phyloP scores from a whole-genome alignment of 2,888 invertebrate species.

The Hecatera dysodea region DNA sequence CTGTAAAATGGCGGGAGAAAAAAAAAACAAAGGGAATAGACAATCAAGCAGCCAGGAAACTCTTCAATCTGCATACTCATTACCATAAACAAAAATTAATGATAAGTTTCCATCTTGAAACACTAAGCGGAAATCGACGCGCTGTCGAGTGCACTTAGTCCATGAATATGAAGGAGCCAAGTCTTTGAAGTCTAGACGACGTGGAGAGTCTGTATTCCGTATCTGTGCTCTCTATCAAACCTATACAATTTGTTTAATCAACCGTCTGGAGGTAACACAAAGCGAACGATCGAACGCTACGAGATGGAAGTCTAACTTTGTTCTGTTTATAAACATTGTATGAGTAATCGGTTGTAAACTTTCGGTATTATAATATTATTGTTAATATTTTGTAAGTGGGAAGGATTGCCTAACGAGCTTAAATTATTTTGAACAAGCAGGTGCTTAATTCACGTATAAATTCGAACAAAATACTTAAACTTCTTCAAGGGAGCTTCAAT shows the following conservation, averaged over 20 bases:
- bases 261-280: constrained; percentile 58
- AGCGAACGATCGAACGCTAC: constrained; percentile 46
- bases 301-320: constrained; percentile 47
- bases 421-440: constrained; percentile 3
- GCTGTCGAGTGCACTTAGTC: constrained; percentile 56
- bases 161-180: constrained; percentile 47
- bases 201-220: constrained; percentile 55
- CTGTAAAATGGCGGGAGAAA: background rate
- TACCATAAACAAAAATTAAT: constrained; percentile 57
- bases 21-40: constrained; percentile 12
- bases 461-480: background rate
- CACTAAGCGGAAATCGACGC: constrained; percentile 55
- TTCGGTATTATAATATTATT: constrained; percentile 39
- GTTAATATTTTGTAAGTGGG: constrained; percentile 32
- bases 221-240: constrained; percentile 59
- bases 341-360: constrained; percentile 40
- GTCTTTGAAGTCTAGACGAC: constrained; percentile 66
- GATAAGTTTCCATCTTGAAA: constrained; percentile 51
- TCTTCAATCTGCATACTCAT: constrained; percentile 50
- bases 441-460: constrained; percentile 4
- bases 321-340: constrained; percentile 56
- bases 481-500: background rate
- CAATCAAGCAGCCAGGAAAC: constrained; percentile 13
- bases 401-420: constrained; percentile 40
- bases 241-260: constrained; percentile 66